A percentile compares a stretch with the other conserved stretches of the same genome.
These are phyloP conservation scores for Furcula furcula DNA, from an alignment of 2,888 invertebrate species.

Conservation along the genomic window DNA sequence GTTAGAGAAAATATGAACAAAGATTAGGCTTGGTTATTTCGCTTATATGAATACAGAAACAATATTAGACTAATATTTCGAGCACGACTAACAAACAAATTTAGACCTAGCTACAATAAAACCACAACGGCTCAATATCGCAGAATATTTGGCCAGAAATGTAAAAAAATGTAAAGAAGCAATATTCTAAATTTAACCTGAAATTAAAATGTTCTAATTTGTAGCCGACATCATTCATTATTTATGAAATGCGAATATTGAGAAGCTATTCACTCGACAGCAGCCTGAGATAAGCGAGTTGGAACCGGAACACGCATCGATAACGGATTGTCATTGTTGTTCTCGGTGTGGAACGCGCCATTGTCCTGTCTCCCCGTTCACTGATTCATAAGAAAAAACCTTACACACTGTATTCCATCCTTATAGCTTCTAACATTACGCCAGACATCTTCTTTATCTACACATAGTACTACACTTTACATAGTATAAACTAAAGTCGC, in stretches of 20 bases:
- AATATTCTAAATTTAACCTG: too few species aligned
- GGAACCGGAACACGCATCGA: slow-evolving; percentile 40
- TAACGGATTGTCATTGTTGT: slow-evolving; percentile 54
- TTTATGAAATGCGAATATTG: neutral
- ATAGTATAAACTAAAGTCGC: too few species aligned
- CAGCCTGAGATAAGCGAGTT: slow-evolving; percentile 24
- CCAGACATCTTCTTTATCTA: too few species aligned
- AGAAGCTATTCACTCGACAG: slow-evolving; percentile 7
- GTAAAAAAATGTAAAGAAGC: too few species aligned
- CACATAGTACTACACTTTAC: too few species aligned
- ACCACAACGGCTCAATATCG: too few species aligned
- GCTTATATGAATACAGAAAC: too few species aligned
- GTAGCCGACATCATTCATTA: neutral
- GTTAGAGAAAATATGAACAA: slow-evolving; percentile 34
- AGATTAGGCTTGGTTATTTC: slow-evolving; percentile 38
- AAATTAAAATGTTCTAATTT: neutral
- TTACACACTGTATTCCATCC: slow-evolving; percentile 16
- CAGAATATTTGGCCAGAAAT: too few species aligned
- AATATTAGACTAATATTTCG: too few species aligned
- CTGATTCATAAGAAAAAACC: slow-evolving; percentile 17
- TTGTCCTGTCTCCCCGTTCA: slow-evolving; percentile 34
- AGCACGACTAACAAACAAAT: too few species aligned
- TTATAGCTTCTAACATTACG: too few species aligned
- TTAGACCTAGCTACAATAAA: too few species aligned
- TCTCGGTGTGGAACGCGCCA: slow-evolving; percentile 55